Base-by-base conservation (phyloP, 1,140 invertebrate genomes). In the Drosophila kurseongensis region DNA sequence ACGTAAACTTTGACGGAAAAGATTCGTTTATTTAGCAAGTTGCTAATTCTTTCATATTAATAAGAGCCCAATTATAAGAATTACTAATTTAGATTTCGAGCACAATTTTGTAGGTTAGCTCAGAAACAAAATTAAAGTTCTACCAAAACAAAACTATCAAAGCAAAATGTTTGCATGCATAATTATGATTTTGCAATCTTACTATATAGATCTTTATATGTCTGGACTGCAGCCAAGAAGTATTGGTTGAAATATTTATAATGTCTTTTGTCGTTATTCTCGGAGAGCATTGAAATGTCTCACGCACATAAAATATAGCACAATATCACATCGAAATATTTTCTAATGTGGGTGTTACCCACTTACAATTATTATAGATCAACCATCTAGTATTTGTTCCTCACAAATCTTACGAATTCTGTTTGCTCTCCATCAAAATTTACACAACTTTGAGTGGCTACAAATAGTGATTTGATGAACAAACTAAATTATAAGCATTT, bases 391-490 rank as follows among this genome's bases (percentile, higher is more conserved):
- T 68, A 38, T 68, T 68, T 68, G 60, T 68, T 68, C 65, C 65
- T 44, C 65, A 0, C 47, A 68, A 68, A 68, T n/a, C 18, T 1
- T 1, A 1, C 47, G 51, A 41, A 40, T 71, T 23, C 23, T 71
- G 51, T 71, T 58, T 45, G 56, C 67, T 67, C 14, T 58, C 13
- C 51, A 14, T 45, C 35, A 13, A 57, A 44, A 78, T 78, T 78
- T 65, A 66, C 75, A 55, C 54, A 78, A 47, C 45, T 45, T 41
- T 40, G 57, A 55, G 74, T 77, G 74, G 65, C 74, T 78, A 71
- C 75, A 78, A 78, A 78, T 78, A 78, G 60, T 78, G 54, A 48
- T 59, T 69, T 75, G 62, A 77, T 68, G 51, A 29, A 61, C 63
- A 68, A 77, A 77, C 73, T 76, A 47, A 76, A 68, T 67, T 51